Evolutionary conservation across 2,888 invertebrate species (phyloP).

Genomic region (Prosapia bicincta): DNA sequence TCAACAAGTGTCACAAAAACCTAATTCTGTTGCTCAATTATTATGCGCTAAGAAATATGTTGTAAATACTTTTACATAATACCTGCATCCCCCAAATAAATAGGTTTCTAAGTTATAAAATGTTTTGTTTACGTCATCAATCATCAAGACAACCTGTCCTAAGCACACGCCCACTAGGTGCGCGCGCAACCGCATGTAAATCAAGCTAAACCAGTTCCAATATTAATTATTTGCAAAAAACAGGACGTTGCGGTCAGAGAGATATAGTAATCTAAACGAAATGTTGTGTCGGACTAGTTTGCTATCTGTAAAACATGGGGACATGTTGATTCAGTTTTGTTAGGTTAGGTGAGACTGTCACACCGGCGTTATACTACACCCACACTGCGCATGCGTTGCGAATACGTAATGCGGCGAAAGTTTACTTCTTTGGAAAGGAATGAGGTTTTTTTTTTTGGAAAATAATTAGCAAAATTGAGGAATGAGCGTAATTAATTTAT

Average conservation of each 20-base stretch:
- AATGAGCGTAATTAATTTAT: no score
- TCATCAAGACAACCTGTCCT: neutral
- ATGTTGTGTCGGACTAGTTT: neutral
- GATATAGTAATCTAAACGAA: neutral
- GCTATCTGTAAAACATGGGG: neutral
- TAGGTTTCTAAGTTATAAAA: neutral
- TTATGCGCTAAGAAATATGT: no score
- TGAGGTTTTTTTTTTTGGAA: no score
- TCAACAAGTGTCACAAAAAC: no score
- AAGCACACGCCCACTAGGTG: slow-evolving; percentile 17
- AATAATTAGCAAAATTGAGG: no score
- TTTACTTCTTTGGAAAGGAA: no score
- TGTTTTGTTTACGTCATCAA: neutral
- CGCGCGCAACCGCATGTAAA: slow-evolving; percentile 27
- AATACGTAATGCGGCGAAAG: neutral
- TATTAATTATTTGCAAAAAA: neutral
- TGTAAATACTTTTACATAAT: no score
- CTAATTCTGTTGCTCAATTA: no score
- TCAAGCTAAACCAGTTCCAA: slow-evolving; percentile 33
- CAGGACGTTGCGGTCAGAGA: neutral
- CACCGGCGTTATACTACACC: neutral
- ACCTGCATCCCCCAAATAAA: no score
- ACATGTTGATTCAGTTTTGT: neutral
- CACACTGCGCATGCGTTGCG: neutral
- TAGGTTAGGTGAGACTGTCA: neutral